phyloP scores from a whole-genome alignment of 1,140 invertebrate species.

The Dendrolimus punctatus region DNA sequence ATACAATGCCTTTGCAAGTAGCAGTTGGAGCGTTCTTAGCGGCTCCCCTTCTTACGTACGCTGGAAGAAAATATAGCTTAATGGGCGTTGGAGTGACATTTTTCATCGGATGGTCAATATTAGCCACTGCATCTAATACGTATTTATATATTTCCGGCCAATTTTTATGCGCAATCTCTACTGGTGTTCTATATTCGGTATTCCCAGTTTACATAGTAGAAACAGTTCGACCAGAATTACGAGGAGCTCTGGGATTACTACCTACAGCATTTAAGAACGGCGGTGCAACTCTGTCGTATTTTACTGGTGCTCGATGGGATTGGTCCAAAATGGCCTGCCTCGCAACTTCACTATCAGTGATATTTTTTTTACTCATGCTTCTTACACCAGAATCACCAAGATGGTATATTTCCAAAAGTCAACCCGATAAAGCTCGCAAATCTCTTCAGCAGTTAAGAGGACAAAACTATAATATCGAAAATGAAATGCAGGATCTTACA shows the following conservation, averaged over 20 bases:
- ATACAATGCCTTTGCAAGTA: conserved; percentile 90
- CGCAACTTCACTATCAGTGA: conserved; percentile 81
- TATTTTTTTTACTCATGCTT: conserved; percentile 85
- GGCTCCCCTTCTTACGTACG: conserved; percentile 86
- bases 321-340: conserved; percentile 87
- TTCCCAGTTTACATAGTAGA: conserved; percentile 94
- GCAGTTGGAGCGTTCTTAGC: conserved; percentile 87
- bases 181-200: conserved; percentile 88
- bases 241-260: conserved; percentile 88
- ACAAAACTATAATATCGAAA: conserved; percentile 81
- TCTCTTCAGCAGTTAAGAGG: conserved; percentile 87
- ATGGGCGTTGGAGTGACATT: conserved; percentile 86
- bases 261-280: conserved; percentile 94
- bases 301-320: conserved; percentile 81
- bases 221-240: conserved; percentile 90
- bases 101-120: conserved; percentile 86
- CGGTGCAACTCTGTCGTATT: conserved; percentile 86
- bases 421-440: conserved; percentile 80
- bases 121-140: conserved; percentile 79
- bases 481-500: conserved; percentile 85
- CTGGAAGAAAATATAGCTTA: conserved; percentile 88
- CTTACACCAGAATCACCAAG: conserved; percentile 92
- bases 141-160: conserved; percentile 83
- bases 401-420: conserved; percentile 86
- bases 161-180: conserved; percentile 85